Base-by-base conservation (phyloP, 2,113 vertebrate genomes). In the Acinonyx jubatus region DNA sequence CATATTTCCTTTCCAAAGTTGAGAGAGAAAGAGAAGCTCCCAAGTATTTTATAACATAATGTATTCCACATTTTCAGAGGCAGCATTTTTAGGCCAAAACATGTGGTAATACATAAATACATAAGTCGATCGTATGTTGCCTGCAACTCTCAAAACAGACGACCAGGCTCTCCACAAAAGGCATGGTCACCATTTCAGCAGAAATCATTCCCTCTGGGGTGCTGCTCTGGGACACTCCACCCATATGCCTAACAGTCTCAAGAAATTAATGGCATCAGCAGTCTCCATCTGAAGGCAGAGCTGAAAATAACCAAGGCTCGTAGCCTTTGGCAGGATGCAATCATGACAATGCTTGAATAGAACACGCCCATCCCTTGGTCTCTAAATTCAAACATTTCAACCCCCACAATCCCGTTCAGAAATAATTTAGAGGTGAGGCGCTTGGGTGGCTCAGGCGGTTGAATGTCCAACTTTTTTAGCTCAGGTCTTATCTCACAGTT, bases 311-410 rank as follows among this genome's bases (percentile, higher is more conserved):
- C 21, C 11, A 1, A 19, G 29, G n/a, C 18, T 63, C 71, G 18
- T 19, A 10, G 4, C 12, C 15, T 15, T 0, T 4, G n/a, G 6
- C 7, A 50, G 50, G 25, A 65, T 0, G 1, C 4, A 15, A 10
- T 4, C 45, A 29, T 29, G 5, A 12, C 18, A 19, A 33, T 7
- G 4, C 3, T 7, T 21, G 45, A n/a, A 65, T 1, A 2, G 2
- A 14, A 63, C 19, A 41, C 7, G 45, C 29, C n/a, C 21, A 27
- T 27, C 13, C 55, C 68, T 8, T 0, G 48, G 19, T 45, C 66
- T 55, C 55, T 23, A 25, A 41, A 63, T 80, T 38, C 45, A 45
- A 68, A 74, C 16, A 3, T 33, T 41, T 61, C 36, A 0, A 13
- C 33, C 65, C 85, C 85, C 74, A 21, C 25, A 52, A 61, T n/a